These are phyloP conservation scores for Eupsittula cactorum DNA, from an alignment of 2,113 vertebrate species.

Conservation along the genomic window DNA sequence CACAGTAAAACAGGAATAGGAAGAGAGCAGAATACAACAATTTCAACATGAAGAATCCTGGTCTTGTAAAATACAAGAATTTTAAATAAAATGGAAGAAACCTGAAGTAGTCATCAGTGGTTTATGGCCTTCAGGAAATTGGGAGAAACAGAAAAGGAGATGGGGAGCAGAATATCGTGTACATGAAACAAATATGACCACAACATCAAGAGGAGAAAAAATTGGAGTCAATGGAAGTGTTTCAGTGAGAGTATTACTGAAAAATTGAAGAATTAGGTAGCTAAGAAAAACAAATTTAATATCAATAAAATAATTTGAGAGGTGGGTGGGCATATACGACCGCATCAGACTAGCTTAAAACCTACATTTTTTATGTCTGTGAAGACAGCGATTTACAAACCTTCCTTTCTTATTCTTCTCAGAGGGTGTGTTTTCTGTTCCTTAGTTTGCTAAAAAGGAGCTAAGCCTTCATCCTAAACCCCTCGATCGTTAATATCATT, in stretches of 20 bases:
- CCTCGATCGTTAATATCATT: not conserved
- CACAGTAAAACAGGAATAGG: not conserved
- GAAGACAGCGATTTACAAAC: not conserved
- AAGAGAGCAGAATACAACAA: not conserved
- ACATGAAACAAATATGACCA: not conserved
- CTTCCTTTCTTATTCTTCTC: not conserved
- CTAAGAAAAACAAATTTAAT: not conserved
- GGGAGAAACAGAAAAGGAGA: not conserved
- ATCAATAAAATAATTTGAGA: not conserved
- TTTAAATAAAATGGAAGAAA: not conserved
- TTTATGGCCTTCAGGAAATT: not conserved
- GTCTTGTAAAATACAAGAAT: not conserved
- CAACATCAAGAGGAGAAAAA: not conserved
- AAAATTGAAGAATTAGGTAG: not conserved
- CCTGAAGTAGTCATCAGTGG: not conserved
- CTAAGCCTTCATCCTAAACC: not conserved
- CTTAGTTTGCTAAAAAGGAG: not conserved
- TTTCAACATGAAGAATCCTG: not conserved
- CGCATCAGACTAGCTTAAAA: not conserved
- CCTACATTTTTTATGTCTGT: not conserved
- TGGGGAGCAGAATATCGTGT: not conserved
- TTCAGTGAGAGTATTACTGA: not conserved
- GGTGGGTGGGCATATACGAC: accelerated
- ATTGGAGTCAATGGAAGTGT: not conserved
- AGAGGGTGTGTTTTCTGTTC: not conserved